Conservation (phyloP, 2,113 vertebrate genomes). For the Sardina pilchardus region DNA sequence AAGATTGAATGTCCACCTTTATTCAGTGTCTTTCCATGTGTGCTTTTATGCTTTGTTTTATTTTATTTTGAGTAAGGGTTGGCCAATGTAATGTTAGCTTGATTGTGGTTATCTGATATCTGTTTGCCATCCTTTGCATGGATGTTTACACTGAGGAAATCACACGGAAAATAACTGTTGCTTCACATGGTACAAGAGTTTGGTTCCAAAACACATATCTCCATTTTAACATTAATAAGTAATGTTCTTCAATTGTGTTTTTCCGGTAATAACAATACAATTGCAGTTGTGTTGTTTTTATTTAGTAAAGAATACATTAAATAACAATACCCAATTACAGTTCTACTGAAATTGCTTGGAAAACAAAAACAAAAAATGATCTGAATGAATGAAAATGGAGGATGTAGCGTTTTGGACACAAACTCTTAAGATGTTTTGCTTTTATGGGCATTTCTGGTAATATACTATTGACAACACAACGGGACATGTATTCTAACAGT, state of each 20-base stretch:
- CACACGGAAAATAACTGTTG: neutral
- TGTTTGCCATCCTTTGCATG: neutral
- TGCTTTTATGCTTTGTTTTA: neutral
- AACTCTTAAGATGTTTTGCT: neutral
- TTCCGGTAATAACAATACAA: no score
- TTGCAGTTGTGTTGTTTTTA: no score
- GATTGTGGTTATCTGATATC: neutral
- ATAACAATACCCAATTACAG: no score
- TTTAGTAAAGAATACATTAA: no score
- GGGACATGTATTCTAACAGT: neutral
- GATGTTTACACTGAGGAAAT: neutral
- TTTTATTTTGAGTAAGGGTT: neutral
- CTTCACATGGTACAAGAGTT: neutral
- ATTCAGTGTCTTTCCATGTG: neutral
- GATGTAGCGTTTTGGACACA: no score
- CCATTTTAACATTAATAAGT: no score
- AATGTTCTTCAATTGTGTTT: no score
- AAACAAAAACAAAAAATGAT: no score
- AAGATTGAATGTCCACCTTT: neutral
- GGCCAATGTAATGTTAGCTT: neutral
- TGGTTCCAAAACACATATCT: no score
- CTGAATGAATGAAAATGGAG: no score
- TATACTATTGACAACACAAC: neutral
- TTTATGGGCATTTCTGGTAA: neutral
- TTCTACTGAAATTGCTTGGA: no score